phyloP scores from a whole-genome alignment of 2,888 invertebrate species.

The Perizoma flavofasciatum region DNA sequence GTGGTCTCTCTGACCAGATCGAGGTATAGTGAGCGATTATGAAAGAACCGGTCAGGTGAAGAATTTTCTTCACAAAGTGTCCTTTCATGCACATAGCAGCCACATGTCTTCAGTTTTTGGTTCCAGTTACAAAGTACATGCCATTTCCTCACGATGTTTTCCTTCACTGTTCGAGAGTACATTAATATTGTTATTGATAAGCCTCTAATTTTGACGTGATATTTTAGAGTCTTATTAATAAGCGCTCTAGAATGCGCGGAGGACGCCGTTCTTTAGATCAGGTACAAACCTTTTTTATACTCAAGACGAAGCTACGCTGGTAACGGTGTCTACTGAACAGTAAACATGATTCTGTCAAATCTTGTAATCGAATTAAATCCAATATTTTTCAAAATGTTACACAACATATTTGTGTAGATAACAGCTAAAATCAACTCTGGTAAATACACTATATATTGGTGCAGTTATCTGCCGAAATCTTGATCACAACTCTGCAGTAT shows the following conservation, averaged over 20 bases:
- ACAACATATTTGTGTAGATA: too few species aligned
- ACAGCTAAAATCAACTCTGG: too few species aligned
- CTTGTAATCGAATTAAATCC: background rate
- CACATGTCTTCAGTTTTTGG: too few species aligned
- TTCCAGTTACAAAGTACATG: too few species aligned
- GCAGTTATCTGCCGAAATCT: conserved; percentile 14
- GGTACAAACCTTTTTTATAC: conserved; percentile 42
- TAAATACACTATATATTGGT: background rate
- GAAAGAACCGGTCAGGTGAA: too few species aligned
- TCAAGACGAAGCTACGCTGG: conserved; percentile 47
- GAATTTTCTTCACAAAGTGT: too few species aligned
- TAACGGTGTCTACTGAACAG: conserved; percentile 26
- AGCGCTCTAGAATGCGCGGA: conserved; percentile 44
- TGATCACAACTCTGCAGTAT: conserved; percentile 3
- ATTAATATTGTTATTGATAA: too few species aligned
- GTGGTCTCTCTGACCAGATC: too few species aligned
- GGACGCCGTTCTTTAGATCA: conserved; percentile 46
- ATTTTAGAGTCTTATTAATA: conserved; percentile 50
- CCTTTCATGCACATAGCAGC: too few species aligned
- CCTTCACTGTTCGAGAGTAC: too few species aligned
- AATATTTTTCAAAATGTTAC: conserved; percentile 3
- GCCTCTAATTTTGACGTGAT: conserved; percentile 21
- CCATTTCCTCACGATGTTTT: too few species aligned
- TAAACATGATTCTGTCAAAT: conserved; percentile 15
- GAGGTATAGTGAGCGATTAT: too few species aligned